These are phyloP conservation scores for Elaeidobius kamerunicus DNA, from an alignment of 2,888 invertebrate species.

Conservation along the genomic window DNA sequence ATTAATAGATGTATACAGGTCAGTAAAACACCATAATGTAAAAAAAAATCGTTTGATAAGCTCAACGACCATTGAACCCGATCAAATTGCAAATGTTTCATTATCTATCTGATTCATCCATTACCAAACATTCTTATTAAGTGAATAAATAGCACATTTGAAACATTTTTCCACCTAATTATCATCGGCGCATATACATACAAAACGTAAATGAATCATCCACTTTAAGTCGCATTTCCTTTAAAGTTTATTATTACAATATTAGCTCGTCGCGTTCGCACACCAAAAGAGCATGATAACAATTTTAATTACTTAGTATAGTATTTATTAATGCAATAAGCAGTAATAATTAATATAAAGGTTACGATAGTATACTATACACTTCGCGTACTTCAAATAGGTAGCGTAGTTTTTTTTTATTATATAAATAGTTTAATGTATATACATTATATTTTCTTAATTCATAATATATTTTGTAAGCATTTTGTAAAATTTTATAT, in stretches of 20 bases:
- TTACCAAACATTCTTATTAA: not conserved
- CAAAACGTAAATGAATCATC: not conserved
- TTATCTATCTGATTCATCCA: not conserved
- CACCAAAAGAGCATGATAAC: constrained; percentile 8
- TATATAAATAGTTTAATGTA: not conserved
- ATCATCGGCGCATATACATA: not conserved
- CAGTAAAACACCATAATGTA: too few relatives aligned
- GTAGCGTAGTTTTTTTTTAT: not conserved
- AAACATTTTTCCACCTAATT: not conserved
- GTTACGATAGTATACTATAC: not conserved
- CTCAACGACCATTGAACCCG: too few relatives aligned
- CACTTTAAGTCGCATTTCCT: not conserved
- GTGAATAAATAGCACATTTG: not conserved
- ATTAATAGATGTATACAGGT: too few relatives aligned
- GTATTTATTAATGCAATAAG: constrained; percentile 11
- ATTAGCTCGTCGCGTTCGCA: constrained; percentile 14
- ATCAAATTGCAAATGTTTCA: too few relatives aligned
- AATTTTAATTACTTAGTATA: constrained; percentile 14
- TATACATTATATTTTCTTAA: too few relatives aligned
- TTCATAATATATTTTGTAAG: too few relatives aligned
- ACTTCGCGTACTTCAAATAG: not conserved
- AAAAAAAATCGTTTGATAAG: too few relatives aligned
- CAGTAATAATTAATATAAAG: constrained; percentile 9
- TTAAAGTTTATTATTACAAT: constrained; percentile 1
- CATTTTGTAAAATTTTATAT: too few relatives aligned